Percentiles rank a stretch among this genome's conserved stretches.
Conservation (phyloP, 1,140 invertebrate genomes). For the Drosophila oshimai region DNA sequence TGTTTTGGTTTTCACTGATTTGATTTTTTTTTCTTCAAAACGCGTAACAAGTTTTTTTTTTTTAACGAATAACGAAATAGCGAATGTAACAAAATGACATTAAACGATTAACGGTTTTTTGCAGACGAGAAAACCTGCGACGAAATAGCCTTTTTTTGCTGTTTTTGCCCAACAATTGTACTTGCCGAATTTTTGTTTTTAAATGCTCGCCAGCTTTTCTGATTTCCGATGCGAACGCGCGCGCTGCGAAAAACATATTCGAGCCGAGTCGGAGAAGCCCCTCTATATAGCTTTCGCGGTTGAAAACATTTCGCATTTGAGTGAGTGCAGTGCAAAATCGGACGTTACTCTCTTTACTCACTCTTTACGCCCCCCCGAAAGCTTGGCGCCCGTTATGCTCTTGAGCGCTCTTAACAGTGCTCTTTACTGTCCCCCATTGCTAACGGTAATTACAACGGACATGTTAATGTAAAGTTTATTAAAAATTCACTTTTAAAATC, state of each 20-base stretch:
- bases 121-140: conserved; percentile 4
- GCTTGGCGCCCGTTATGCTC: background rate
- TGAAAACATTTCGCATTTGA: conserved; percentile 4
- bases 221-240: conserved; percentile 33
- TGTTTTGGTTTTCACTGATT: conserved; percentile 37
- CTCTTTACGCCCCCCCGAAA: conserved; percentile 2
- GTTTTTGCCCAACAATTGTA: conserved; percentile 12
- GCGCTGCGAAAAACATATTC: conserved; percentile 54
- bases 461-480: background rate
- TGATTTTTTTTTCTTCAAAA: conserved; percentile 18
- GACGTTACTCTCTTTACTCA: background rate
- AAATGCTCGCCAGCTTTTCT: conserved; percentile 19
- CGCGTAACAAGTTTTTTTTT: conserved; percentile 37
- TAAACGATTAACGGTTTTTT: conserved; percentile 1
- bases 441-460: background rate
- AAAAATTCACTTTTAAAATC: background rate
- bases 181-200: conserved; percentile 4
- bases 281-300: conserved; percentile 21
- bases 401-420: background rate
- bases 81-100: conserved; percentile 22
- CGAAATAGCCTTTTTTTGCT: background rate
- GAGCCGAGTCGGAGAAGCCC: conserved; percentile 15
- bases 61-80: conserved; percentile 24
- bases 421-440: background rate
- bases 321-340: conserved; percentile 1